Percentiles rank a stretch among this genome's conserved stretches.
phyloP scores from a whole-genome alignment of 1,140 invertebrate genomes.

The Megalonaias nervosa region DNA sequence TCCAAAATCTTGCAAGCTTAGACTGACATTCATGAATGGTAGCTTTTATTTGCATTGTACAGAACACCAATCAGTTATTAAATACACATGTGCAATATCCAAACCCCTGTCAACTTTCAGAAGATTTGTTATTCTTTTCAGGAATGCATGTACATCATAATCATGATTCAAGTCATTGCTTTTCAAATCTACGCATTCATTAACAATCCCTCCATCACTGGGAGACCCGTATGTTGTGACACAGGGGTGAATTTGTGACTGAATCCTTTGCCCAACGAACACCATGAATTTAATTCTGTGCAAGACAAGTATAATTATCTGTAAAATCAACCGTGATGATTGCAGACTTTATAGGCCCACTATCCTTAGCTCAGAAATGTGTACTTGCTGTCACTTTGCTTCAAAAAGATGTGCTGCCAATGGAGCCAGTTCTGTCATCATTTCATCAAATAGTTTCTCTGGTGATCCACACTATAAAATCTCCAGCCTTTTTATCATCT shows the following conservation, averaged over 20 bases:
- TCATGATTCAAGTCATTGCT: no score
- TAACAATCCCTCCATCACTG: no score
- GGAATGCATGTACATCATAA: no score
- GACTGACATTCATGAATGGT: neutral
- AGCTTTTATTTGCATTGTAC: neutral
- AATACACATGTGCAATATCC: neutral
- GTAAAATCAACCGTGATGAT: slow-evolving; percentile 22
- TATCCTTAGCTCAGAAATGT: neutral
- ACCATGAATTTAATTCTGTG: slow-evolving; percentile 31
- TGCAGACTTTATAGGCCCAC: neutral
- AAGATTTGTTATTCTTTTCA: neutral
- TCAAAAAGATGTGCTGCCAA: slow-evolving; percentile 21
- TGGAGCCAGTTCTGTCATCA: slow-evolving; percentile 11
- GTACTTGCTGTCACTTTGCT: slow-evolving; percentile 13
- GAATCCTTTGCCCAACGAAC: slow-evolving; percentile 28
- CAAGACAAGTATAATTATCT: slow-evolving; percentile 24
- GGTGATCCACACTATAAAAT: neutral
- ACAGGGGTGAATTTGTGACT: slow-evolving; percentile 20
- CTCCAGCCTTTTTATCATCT: slow-evolving; percentile 9
- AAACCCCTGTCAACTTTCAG: neutral
- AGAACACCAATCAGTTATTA: neutral
- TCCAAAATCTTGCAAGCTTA: neutral
- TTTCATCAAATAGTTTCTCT: neutral
- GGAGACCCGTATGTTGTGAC: no score
- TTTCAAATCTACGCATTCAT: no score